Evolutionary conservation across 2,113 vertebrate genomes (phyloP).

Genomic region (Rattus rattus): DNA sequence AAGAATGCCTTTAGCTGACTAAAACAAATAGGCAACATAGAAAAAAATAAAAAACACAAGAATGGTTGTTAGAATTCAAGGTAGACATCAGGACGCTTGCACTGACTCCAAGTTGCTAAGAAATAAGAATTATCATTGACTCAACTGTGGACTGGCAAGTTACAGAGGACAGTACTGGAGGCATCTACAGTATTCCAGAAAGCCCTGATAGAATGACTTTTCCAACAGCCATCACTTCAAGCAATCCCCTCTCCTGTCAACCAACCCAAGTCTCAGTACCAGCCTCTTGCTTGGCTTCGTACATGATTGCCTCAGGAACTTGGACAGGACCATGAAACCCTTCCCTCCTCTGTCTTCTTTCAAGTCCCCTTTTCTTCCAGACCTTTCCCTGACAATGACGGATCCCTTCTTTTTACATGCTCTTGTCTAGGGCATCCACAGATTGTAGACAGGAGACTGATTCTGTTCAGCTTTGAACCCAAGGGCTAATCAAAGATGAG

Average conservation of each 20-base stretch:
- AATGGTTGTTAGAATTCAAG: not conserved
- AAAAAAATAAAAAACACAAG: not conserved
- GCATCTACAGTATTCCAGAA: not conserved
- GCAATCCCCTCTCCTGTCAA: not conserved
- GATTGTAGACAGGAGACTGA: not conserved
- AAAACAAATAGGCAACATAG: not conserved
- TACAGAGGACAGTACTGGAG: not conserved
- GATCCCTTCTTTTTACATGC: not conserved
- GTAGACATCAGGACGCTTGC: not conserved
- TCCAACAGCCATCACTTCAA: accelerated
- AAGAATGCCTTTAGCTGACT: not conserved
- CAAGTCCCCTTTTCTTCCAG: not conserved
- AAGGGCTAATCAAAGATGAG: not conserved
- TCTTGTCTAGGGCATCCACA: not conserved
- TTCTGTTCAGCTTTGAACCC: not conserved
- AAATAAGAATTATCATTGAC: not conserved
- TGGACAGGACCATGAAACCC: accelerated
- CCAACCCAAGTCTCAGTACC: not conserved
- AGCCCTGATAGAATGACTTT: not conserved
- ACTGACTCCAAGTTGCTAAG: not conserved
- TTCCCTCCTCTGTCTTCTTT: not conserved
- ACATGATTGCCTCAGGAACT: not conserved
- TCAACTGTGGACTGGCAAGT: not conserved
- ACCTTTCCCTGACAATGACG: not conserved
- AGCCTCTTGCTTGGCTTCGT: not conserved